phyloP scores from a whole-genome alignment of 2,113 vertebrate genomes.

The Bubalus kerabau region DNA sequence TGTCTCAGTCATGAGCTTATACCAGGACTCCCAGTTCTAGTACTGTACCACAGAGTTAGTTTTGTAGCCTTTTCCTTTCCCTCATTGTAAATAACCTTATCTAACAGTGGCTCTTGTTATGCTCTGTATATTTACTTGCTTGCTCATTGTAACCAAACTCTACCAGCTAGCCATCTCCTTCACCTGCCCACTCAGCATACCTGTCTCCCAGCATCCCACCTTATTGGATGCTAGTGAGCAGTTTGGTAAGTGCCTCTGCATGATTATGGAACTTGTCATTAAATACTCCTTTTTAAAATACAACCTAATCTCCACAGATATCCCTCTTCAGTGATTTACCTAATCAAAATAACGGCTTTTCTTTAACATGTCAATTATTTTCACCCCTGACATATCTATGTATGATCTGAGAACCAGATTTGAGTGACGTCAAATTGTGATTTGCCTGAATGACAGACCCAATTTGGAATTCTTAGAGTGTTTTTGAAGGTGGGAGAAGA shows the following conservation, averaged over 20 bases:
- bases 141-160: neutral
- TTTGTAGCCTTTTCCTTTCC: neutral
- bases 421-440: neutral
- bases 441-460: neutral
- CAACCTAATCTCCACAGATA: neutral
- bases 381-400: neutral
- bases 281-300: neutral
- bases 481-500: neutral
- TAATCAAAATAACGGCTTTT: neutral
- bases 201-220: neutral
- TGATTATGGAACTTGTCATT: neutral
- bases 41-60: neutral
- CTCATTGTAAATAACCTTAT: constrained; percentile 3
- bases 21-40: neutral
- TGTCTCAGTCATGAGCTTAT: neutral
- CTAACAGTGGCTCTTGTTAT: neutral
- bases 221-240: neutral
- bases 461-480: neutral
- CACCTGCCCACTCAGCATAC: neutral
- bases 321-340: neutral
- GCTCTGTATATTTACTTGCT: neutral
- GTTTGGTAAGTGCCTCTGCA: neutral
- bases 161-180: neutral
- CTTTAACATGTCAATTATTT: neutral
- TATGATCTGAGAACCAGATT: neutral